These are phyloP conservation scores for Sturmia bella DNA, from an alignment of 2,888 invertebrate genomes.

Conservation along the genomic window DNA sequence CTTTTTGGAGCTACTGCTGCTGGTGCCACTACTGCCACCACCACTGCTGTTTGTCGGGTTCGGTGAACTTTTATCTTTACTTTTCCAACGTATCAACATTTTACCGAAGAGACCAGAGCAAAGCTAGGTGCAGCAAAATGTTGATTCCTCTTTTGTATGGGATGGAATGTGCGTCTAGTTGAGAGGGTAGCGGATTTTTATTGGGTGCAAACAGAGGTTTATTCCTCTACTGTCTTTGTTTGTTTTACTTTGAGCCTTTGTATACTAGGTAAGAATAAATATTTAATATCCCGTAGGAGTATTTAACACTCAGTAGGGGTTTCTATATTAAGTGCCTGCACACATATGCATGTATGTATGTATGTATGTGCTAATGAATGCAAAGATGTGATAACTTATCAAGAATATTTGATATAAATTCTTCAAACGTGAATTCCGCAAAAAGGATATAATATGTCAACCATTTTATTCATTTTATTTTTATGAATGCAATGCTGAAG, in stretches of 20 bases:
- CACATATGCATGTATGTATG: too few species aligned
- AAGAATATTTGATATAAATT: slow-evolving; percentile 64
- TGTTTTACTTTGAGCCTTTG: slow-evolving; percentile 37
- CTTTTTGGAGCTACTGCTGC: slow-evolving; percentile 87
- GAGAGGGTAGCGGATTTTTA: neutral
- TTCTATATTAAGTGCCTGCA: slow-evolving; percentile 27
- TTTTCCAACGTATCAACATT: slow-evolving; percentile 93
- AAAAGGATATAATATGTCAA: slow-evolving; percentile 14
- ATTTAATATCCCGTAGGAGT: slow-evolving; percentile 63
- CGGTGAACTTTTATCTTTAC: slow-evolving; percentile 89
- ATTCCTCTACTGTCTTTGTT: slow-evolving; percentile 8
- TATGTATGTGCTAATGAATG: slow-evolving; percentile 23
- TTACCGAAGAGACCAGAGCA: slow-evolving; percentile 60
- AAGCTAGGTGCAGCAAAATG: slow-evolving; percentile 40
- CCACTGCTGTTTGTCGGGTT: slow-evolving; percentile 83
- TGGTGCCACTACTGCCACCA: slow-evolving; percentile 78
- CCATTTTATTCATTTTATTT: slow-evolving; percentile 29
- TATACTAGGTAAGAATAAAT: slow-evolving; percentile 56
- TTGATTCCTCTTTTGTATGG: neutral
- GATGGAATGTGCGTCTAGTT: neutral
- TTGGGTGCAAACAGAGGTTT: slow-evolving; percentile 1
- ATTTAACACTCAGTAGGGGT: slow-evolving; percentile 50
- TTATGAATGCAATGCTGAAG: slow-evolving; percentile 10
- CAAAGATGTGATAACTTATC: slow-evolving; percentile 49
- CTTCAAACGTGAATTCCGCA: slow-evolving; percentile 51